Percentiles rank a stretch among this genome's conserved stretches.
Conservation (phyloP, 2,888 invertebrate species). For the Gastracanthus pulcherrimus region DNA sequence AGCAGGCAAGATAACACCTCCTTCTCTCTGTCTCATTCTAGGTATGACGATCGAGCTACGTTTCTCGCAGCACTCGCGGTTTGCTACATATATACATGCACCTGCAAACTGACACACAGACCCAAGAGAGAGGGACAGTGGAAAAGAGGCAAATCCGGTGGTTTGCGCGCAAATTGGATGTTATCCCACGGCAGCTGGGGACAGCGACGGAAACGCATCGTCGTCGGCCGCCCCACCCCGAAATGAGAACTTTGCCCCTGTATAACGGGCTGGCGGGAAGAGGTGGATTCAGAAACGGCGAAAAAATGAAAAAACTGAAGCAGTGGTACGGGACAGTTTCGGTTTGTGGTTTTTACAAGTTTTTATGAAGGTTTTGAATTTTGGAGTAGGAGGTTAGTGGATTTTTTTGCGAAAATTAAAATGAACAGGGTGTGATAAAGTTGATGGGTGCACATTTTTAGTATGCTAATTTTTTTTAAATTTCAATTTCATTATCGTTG, state of each 20-base stretch:
- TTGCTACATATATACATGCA: background rate
- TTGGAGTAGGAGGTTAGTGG: too few relatives aligned
- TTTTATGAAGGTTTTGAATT: too few relatives aligned
- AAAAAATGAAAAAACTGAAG: too few relatives aligned
- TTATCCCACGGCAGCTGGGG: constrained; percentile 74
- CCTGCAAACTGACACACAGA: background rate
- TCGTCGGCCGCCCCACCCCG: background rate
- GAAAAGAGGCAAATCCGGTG: constrained; percentile 63
- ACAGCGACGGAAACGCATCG: constrained; percentile 56
- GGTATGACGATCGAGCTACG: background rate
- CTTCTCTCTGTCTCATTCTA: background rate
- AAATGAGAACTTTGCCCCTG: constrained; percentile 36
- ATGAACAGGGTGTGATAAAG: too few relatives aligned
- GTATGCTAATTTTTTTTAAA: too few relatives aligned
- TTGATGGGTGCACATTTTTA: too few relatives aligned
- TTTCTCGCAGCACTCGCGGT: background rate
- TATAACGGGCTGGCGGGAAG: too few relatives aligned
- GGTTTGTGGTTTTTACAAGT: too few relatives aligned
- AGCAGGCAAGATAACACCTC: background rate
- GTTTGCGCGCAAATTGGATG: constrained; percentile 71
- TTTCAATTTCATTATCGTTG: too few relatives aligned
- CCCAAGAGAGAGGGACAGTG: background rate
- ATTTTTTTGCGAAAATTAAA: too few relatives aligned
- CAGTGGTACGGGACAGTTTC: too few relatives aligned
- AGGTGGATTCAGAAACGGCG: too few relatives aligned